A percentile compares a stretch with the other conserved stretches of the same genome.
Evolutionary conservation across 2,888 invertebrate species (phyloP).

Genomic region (Volucella inanis): DNA sequence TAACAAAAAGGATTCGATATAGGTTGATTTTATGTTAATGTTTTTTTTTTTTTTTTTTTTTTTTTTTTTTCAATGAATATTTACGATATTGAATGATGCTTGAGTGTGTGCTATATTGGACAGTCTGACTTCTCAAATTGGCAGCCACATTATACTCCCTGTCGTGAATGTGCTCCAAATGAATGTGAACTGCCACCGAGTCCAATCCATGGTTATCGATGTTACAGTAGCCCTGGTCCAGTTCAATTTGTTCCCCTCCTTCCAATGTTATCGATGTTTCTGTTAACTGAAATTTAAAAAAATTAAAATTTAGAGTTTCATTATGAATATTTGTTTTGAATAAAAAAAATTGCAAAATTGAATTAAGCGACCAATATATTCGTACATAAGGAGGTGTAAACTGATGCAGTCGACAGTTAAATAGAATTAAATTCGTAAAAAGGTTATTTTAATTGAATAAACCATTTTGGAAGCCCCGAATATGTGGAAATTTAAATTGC

Average conservation of each 20-base stretch:
- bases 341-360: conserved; percentile 22
- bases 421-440: too few relatives aligned
- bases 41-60: conserved; percentile 19
- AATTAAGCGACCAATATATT: conserved; percentile 1
- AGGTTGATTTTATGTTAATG: not conserved
- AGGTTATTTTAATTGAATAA: too few relatives aligned
- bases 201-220: conserved; percentile 82
- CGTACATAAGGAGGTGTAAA: conserved; percentile 5
- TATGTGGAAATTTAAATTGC: too few relatives aligned
- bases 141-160: conserved; percentile 81
- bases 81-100: conserved; percentile 71
- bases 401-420: not conserved
- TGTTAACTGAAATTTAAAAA: conserved; percentile 52
- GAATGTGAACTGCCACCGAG: conserved; percentile 81
- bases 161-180: conserved; percentile 80
- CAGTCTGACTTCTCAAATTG: conserved; percentile 81
- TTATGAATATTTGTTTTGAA: not conserved
- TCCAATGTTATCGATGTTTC: conserved; percentile 16
- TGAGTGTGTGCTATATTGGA: conserved; percentile 50
- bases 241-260: conserved; percentile 26
- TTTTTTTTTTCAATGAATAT: conserved; percentile 41
- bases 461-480: too few relatives aligned
- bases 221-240: conserved; percentile 49
- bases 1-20: conserved; percentile 16
- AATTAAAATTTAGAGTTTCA: conserved; percentile 6